Base-by-base conservation (phyloP, 2,888 invertebrate genomes). In the Trisateles emortualis region DNA sequence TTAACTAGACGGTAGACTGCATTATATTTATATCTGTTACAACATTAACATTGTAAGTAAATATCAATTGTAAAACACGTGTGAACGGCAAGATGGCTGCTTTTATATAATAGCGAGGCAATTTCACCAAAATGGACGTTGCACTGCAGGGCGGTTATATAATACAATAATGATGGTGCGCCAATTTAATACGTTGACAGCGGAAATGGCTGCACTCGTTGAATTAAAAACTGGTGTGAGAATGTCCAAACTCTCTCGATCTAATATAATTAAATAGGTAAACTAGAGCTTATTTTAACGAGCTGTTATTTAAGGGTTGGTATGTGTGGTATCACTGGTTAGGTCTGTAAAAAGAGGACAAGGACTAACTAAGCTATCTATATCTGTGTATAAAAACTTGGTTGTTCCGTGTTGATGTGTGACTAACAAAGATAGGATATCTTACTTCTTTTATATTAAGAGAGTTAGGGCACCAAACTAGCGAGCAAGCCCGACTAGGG, bases 81-180 rank as follows among this genome's bases (percentile, higher is more conserved):
- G 61, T 60, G 47, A 41, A 47, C 40, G 44, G 52, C 36, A 68
- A 65, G 57, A 62, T 69, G 64, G 59, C 56, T 59, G 53, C 53
- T 38, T 40, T 83, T 86, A 78, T 68, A 64, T 76, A 83, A 86
- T 68, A 61, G 69, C 61, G n/a, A n/a, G 53, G 65, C 68, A 79
- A 79, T 85, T 85, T 84, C 82, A 75, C 82, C 78, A 69, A 86
- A 84, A 83, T 69, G 75, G 68, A 58, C 53, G 55, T 44, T 43
- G 56, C 60, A 59, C 50, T 64, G 61, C 69, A 76, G 79, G 76
- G 78, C 74, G 36, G 60, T 79, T 79, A 65, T 66, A 74, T 76
- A 84, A 84, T 54, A 57, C 61, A 22, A 33, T 47, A 43, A 38
- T 42, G 26, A 17, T 63, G n/a, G 66, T 54, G 60, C 63, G 67